phyloP scores from a whole-genome alignment of 2,888 invertebrate species.

The Arrhopalites spinosus region DNA sequence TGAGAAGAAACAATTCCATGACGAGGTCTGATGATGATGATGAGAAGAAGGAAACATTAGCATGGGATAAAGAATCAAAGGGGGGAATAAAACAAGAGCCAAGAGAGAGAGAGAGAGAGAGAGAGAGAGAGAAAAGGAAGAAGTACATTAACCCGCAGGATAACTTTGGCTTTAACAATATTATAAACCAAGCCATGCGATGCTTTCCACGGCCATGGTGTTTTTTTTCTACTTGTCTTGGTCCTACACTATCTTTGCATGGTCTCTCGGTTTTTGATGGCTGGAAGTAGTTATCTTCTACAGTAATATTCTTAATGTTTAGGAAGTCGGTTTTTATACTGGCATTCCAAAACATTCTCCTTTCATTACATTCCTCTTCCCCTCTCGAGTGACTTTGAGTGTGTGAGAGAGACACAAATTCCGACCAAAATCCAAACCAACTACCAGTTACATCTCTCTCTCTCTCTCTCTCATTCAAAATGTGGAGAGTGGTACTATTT shows the following conservation, averaged over 20 bases:
- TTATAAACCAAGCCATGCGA: neutral
- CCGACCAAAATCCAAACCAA: neutral
- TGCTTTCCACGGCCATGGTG: neutral
- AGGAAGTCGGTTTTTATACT: constrained; percentile 15
- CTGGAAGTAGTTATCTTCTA: neutral
- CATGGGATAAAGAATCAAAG: neutral
- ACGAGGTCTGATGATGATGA: neutral
- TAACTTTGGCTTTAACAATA: neutral
- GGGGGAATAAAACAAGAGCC: constrained; percentile 6
- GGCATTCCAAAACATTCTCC: constrained; percentile 6
- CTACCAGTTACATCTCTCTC: neutral
- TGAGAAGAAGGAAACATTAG: neutral
- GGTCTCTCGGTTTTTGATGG: neutral
- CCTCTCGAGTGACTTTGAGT: neutral
- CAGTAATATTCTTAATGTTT: neutral
- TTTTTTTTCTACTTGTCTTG: neutral
- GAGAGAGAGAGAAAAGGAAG: neutral
- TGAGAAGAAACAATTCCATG: neutral
- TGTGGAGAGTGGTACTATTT: too few relatives aligned
- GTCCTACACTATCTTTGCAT: neutral
- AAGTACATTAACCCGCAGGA: constrained; percentile 12
- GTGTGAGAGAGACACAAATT: neutral
- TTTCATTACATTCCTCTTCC: neutral
- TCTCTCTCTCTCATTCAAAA: too few relatives aligned
- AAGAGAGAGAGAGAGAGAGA: neutral